Conservation (phyloP, 2,888 invertebrate genomes). For the Eupithecia subumbrata region DNA sequence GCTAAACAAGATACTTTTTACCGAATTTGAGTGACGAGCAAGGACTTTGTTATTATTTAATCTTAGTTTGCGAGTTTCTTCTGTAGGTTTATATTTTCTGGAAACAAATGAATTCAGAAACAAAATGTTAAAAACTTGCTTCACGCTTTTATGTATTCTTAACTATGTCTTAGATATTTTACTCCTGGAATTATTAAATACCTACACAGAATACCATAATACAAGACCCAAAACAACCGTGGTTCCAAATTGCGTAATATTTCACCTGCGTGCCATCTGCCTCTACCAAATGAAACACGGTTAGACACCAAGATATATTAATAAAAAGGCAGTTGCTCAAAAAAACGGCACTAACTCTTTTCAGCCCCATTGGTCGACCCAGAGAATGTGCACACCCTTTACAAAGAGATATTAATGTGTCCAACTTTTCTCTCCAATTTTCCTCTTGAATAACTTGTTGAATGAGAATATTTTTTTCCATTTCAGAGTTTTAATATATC, state of each 20-base stretch:
- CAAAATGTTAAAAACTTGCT: background rate
- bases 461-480: slow-evolving; percentile 40
- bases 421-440: slow-evolving; percentile 43
- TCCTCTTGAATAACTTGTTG: slow-evolving; percentile 45
- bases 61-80: background rate
- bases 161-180: background rate
- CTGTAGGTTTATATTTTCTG: background rate
- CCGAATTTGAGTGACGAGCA: slow-evolving; percentile 8
- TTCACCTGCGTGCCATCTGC: slow-evolving; percentile 65
- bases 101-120: background rate
- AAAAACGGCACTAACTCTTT: slow-evolving; percentile 37
- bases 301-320: slow-evolving; percentile 49
- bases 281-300: slow-evolving; percentile 59
- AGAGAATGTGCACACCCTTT: slow-evolving; percentile 35
- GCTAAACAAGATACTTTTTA: slow-evolving; percentile 18
- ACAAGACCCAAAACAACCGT: slow-evolving; percentile 22
- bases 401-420: slow-evolving; percentile 41
- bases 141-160: background rate
- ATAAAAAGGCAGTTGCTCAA: slow-evolving; percentile 49
- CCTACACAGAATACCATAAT: background rate
- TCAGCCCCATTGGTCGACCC: slow-evolving; percentile 34
- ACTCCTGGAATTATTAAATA: background rate
- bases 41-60: slow-evolving; percentile 6
- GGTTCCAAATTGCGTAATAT: slow-evolving; percentile 61
- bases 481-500: slow-evolving; percentile 39